Evolutionary conservation across 92 coral and sea anemone species (phyloP), one percentile per base, ranked within the genome.

Genomic region (Porites rus): DNA sequence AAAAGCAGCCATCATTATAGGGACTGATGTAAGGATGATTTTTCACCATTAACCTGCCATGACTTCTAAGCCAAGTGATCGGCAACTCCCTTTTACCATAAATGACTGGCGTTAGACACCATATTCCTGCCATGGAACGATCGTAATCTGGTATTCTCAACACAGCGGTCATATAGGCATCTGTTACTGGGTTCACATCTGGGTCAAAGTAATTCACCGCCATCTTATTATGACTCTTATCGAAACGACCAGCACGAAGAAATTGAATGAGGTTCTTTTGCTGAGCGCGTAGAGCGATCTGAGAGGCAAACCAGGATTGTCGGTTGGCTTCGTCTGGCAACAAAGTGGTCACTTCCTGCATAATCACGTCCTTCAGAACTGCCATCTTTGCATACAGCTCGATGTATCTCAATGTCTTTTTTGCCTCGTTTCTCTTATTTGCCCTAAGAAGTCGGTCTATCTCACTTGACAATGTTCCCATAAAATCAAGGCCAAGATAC

Each of bases 341-440:
- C 12, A 70, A 43, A 12, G 85, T 79, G 12, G 84, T 77, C 78
- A 74, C 19, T 28, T 79, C 54, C 87, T 78, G 85, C 50, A 87
- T 52, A 62, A 87, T 79, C 1, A 87, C 46, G 58, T 87, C 86
- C 38, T 87, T 87, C 56, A 80, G 78, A 38, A 87, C 50, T 2
- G 90, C 90, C n/a, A 87, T 80, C 8, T 69, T 79, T 20, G 90
- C 72, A 56, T 79, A 87, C 6, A 87, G 86, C 59, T 79, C 90
- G 38, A 87, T 72, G 72, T 87, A 87, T 52, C 79, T 79, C 18
- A 87, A 73, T 28, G 77, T 58, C 72, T 87, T 87, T 50, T 56
- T n/a, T 1, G 72, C 59, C 8, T 72, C 74, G 54, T 51, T 28
- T 58, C 22, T 59, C 13, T 20, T 46, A 77, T 80, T 87, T 16